phyloP scores from a whole-genome alignment of 2,113 vertebrate genomes.

The Sorex fumeus region DNA sequence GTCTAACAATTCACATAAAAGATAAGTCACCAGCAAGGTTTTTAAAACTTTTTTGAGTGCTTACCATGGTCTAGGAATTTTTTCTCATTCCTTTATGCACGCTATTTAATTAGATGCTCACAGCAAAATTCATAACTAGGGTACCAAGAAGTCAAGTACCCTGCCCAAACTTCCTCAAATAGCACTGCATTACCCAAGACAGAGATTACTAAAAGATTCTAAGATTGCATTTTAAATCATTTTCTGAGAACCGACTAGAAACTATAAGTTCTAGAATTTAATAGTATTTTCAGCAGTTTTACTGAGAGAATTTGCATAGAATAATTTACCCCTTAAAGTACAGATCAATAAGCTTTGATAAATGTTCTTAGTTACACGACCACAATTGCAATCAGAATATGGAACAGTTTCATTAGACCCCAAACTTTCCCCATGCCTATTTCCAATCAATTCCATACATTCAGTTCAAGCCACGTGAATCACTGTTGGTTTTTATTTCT shows the following conservation, averaged over 20 bases:
- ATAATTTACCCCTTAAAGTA: not conserved
- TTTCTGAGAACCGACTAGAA: not conserved
- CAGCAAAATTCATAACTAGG: not conserved
- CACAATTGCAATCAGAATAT: too few relatives aligned
- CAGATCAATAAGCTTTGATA: not conserved
- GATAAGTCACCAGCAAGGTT: not conserved
- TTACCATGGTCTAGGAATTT: not conserved
- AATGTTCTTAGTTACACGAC: not conserved
- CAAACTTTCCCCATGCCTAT: not conserved
- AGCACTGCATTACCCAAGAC: not conserved
- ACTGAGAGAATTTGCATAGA: not conserved
- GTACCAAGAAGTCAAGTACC: not conserved
- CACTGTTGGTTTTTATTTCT: too few relatives aligned
- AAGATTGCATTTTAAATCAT: slow-evolving; percentile 30
- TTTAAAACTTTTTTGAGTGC: not conserved
- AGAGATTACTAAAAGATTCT: not conserved
- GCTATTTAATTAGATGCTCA: not conserved
- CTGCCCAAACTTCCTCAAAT: not conserved
- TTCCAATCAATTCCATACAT: not conserved
- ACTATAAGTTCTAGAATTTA: not conserved
- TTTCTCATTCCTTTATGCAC: not conserved
- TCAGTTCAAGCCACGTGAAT: not conserved
- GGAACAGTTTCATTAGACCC: not conserved
- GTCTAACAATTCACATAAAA: not conserved
- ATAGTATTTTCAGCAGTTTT: not conserved